These are phyloP conservation scores for Nomada ferruginata DNA, from an alignment of 2,888 invertebrate species.

Conservation along the genomic window DNA sequence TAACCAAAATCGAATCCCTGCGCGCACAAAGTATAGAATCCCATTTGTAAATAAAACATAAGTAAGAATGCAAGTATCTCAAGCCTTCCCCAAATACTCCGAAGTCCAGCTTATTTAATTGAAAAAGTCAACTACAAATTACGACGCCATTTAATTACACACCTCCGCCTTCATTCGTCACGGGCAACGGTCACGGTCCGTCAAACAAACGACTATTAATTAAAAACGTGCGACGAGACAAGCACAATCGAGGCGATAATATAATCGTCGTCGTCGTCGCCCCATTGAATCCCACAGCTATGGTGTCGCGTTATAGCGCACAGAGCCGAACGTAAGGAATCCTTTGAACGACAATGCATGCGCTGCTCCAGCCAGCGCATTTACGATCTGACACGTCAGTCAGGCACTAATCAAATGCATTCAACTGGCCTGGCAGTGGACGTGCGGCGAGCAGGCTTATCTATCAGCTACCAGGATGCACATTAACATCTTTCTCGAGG, in stretches of 20 bases:
- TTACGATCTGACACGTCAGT: conserved; percentile 46
- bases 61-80: too few relatives aligned
- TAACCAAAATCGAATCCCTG: too few relatives aligned
- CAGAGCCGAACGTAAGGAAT: conserved; percentile 3
- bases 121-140: too few relatives aligned
- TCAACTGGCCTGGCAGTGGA: conserved; percentile 16
- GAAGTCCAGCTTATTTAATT: too few relatives aligned
- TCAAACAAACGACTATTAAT: background rate
- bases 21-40: too few relatives aligned
- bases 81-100: too few relatives aligned
- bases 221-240: background rate
- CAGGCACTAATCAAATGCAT: conserved; percentile 49
- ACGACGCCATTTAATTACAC: too few relatives aligned
- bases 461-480: conserved; percentile 41
- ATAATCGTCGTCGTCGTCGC: background rate
- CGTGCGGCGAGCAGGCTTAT: conserved; percentile 30
- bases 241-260: background rate
- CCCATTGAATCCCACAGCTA: background rate
- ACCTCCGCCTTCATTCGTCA: too few relatives aligned
- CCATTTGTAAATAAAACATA: too few relatives aligned
- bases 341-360: conserved; percentile 10
- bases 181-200: too few relatives aligned
- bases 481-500: conserved; percentile 38
- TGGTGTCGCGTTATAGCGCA: background rate
- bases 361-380: conserved; percentile 3